Conservation (phyloP, 2,113 vertebrate genomes). For the Manacus vitellinus region DNA sequence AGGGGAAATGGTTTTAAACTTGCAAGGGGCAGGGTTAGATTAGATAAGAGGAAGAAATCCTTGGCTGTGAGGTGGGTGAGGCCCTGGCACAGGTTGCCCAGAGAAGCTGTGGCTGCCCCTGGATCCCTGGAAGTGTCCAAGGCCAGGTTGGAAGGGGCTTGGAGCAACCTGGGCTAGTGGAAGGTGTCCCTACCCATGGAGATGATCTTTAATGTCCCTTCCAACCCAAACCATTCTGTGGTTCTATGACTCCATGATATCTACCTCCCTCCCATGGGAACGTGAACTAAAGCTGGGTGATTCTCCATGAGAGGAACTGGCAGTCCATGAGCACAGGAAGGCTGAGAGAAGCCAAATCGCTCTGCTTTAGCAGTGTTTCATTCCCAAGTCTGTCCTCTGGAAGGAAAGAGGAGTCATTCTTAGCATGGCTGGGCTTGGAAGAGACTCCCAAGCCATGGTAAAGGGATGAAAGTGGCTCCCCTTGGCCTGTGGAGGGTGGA, state of each 20-base stretch:
- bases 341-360: neutral
- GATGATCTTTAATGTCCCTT: neutral
- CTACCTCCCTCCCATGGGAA: neutral
- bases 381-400: neutral
- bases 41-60: neutral
- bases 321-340: neutral
- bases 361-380: neutral
- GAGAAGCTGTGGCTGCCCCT: neutral
- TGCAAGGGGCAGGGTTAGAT: neutral
- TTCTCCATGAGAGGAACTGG: neutral
- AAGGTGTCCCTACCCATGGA: neutral
- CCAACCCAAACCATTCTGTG: neutral
- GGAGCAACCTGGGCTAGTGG: fast-evolving
- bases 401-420: neutral
- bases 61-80: neutral
- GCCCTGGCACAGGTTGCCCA: neutral
- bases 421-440: fast-evolving
- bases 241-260: neutral
- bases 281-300: neutral
- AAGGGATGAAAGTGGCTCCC: neutral
- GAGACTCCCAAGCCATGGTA: neutral
- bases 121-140: neutral
- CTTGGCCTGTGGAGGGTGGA: fast-evolving
- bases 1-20: neutral
- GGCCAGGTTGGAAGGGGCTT: fast-evolving